Evolutionary conservation across 2,113 vertebrate genomes (phyloP).

Genomic region (Eurystomus gularis): DNA sequence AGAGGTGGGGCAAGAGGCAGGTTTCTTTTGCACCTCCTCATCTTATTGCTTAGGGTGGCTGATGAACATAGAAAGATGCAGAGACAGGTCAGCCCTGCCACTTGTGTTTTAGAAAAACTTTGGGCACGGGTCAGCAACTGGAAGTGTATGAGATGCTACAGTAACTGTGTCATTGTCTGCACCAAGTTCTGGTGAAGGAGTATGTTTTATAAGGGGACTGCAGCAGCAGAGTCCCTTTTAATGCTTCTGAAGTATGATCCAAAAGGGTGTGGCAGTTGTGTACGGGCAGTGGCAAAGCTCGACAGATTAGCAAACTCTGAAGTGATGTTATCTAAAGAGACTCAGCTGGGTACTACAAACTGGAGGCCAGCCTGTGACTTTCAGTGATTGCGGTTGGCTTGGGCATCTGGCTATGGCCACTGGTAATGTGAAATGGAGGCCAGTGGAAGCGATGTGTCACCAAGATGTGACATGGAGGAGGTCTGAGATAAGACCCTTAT

Average conservation of each 20-base stretch:
- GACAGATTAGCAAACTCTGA: not conserved
- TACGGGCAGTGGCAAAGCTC: rapidly evolving
- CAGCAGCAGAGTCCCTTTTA: not conserved
- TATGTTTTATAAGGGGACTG: not conserved
- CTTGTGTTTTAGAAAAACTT: not conserved
- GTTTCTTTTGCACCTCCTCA: not conserved
- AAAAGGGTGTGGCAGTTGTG: rapidly evolving
- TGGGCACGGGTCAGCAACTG: not conserved
- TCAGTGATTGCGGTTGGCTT: not conserved
- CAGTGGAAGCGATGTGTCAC: not conserved
- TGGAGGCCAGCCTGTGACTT: not conserved
- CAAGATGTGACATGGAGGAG: not conserved
- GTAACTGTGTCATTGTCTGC: not conserved
- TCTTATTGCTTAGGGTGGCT: not conserved
- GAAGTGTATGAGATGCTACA: not conserved
- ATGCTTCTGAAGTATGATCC: not conserved
- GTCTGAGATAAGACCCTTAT: not conserved
- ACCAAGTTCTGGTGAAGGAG: not conserved
- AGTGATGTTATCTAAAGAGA: not conserved
- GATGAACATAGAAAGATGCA: not conserved
- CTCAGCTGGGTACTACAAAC: not conserved
- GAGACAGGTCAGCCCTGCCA: not conserved
- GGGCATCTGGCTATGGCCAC: not conserved
- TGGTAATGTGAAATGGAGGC: not conserved
- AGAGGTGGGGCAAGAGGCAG: not conserved